Base-by-base conservation (phyloP, 2,888 invertebrate species). In the Slavum lentiscoides region DNA sequence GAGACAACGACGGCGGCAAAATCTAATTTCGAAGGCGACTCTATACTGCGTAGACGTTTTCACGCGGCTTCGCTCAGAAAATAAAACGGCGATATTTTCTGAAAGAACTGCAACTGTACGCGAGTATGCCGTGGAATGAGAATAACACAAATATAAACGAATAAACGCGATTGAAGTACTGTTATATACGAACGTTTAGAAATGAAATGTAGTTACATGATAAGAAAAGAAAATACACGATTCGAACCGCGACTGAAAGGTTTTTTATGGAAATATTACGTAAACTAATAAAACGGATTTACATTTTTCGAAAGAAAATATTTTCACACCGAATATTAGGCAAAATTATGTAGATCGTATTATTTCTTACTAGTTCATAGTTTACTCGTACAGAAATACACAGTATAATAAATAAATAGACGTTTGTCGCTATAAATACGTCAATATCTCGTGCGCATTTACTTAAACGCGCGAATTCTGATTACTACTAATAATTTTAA, bases 11-110 rank as follows among this genome's bases (percentile, higher is more conserved):
- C 43, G 43, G 23, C 58, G 58, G 66, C 58, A 68, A 76, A 76
- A 76, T 76, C 59, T 68, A 76, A 76, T 76, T 76, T 76, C 59
- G 59, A 76, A 76, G 67, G 58, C 53, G 74, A 6, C 64, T n/a
- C n/a, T 66, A 74, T 55, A 30, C 30, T 30, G 30, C 30, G 30
- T 30, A 75, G 43, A 39, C 75, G 58, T 76, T 76, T 76, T 59
- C 67, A 59, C 43, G 43, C 59, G 49, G 43, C 59, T 59, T 76
- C 58, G 58, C 68, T 76, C 49, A 30, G 75, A 43, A 59, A 59
- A 68, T 68, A 76, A 76, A 68, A 76, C 59, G 43, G 75, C 43
- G 2, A 76, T 76, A 76, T 76, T 68, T 76, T n/a, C n/a, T 15
- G 23, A 59, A 43, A 59, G 68, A 59, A 2, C 39, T 1, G 30